phyloP scores from a whole-genome alignment of 2,113 vertebrate genomes.

The Shinisaurus crocodilurus region DNA sequence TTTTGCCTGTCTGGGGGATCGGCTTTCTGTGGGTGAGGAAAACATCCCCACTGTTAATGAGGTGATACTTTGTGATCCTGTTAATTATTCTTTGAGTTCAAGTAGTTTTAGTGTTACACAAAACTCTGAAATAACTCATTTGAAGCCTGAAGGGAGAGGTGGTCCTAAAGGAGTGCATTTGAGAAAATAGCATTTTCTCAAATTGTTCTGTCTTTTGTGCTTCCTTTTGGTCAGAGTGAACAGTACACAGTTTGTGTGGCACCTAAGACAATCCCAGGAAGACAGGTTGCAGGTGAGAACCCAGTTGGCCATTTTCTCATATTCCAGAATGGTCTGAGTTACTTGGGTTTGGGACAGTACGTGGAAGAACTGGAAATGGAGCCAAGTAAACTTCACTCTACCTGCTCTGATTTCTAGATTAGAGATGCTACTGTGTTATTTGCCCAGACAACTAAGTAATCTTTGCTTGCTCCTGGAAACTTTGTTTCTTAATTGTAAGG shows the following conservation, averaged over 20 bases:
- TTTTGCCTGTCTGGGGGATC: background rate
- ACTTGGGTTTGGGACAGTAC: background rate
- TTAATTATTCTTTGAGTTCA: background rate
- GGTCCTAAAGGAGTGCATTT: background rate
- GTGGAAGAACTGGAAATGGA: constrained; percentile 11
- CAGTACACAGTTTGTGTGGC: background rate
- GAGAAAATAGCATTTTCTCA: background rate
- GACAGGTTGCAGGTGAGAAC: background rate
- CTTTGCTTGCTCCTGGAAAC: background rate
- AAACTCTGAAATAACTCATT: background rate
- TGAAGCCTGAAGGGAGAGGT: background rate
- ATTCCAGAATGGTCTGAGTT: background rate
- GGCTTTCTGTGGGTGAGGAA: background rate
- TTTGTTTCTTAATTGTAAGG: background rate
- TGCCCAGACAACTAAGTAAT: background rate
- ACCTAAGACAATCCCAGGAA: background rate
- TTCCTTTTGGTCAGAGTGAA: background rate
- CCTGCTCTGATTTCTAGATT: background rate
- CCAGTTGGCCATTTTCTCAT: constrained; percentile 1
- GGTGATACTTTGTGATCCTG: background rate
- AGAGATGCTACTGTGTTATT: background rate
- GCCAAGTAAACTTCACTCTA: background rate
- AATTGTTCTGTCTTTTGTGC: background rate
- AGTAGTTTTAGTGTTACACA: background rate
- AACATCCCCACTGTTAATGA: background rate